Evolutionary conservation across 2,113 vertebrate species (phyloP).

Genomic region (Dromaius novaehollandiae): DNA sequence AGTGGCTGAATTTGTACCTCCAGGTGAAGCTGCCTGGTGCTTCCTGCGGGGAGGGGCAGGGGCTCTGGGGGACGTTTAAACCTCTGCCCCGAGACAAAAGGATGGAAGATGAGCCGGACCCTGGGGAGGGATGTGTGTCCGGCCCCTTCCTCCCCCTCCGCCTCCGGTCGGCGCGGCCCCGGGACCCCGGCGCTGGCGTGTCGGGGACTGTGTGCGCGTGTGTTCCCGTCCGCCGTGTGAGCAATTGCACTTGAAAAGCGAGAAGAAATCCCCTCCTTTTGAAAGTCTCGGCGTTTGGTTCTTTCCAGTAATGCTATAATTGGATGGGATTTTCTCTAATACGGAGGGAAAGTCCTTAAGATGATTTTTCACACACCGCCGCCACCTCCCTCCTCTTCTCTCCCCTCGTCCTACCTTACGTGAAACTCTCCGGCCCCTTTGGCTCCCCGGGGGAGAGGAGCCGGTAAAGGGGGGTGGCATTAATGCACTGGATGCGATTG

Average conservation of each 20-base stretch:
- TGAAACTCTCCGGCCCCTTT: not conserved
- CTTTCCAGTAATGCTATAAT: constrained; percentile 74
- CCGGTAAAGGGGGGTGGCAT: not conserved
- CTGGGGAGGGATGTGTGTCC: not conserved
- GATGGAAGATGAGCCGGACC: not conserved
- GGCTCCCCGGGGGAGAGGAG: not conserved
- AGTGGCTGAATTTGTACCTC: constrained; percentile 53
- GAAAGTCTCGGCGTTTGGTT: constrained; percentile 43
- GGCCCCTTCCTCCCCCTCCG: not conserved
- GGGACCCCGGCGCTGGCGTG: not conserved
- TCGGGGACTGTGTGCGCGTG: not conserved
- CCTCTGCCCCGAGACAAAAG: constrained; percentile 35
- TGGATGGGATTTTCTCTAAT: constrained; percentile 78
- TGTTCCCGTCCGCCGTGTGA: constrained; percentile 41
- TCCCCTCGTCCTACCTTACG: not conserved
- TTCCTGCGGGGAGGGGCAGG: constrained; percentile 57
- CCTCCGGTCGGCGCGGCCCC: not conserved
- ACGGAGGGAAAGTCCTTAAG: constrained; percentile 73
- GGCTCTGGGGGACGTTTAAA: not conserved
- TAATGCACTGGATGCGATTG: not conserved
- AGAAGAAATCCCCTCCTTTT: constrained; percentile 61
- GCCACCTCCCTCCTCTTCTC: not conserved
- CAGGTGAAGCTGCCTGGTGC: constrained; percentile 39
- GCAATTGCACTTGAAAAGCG: constrained; percentile 65
- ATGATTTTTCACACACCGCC: constrained; percentile 60